Conservation (phyloP, 64 coral and sea anemone genomes). For the Pachyseris speciosa region DNA sequence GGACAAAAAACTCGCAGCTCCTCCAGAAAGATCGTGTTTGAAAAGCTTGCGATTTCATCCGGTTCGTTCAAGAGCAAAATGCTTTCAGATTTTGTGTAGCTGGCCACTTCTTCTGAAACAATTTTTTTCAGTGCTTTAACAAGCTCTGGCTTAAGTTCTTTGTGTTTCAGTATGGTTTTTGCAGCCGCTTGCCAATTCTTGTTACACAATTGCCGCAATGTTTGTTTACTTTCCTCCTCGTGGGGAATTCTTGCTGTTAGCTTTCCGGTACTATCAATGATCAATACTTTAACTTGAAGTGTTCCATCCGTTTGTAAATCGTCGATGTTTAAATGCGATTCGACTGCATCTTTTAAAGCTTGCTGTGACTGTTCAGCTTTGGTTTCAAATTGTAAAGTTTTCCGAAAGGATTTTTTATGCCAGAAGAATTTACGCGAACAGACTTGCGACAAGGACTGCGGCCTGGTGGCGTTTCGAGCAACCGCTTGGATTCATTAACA, state of each 20-base stretch:
- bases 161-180: conserved; percentile 35
- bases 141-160: conserved; percentile 14
- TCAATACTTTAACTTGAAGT: conserved; percentile 16
- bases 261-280: background rate
- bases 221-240: conserved; percentile 19
- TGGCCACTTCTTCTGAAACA: conserved; percentile 18
- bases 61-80: conserved; percentile 54
- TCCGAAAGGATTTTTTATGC: background rate
- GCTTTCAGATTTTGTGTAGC: conserved; percentile 20
- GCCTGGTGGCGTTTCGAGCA: conserved; percentile 46
- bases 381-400: conserved; percentile 32
- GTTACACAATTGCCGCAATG: conserved; percentile 9
- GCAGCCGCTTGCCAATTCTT: conserved; percentile 45
- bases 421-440: conserved; percentile 39
- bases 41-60: conserved; percentile 17
- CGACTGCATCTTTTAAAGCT: background rate
- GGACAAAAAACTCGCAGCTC: conserved; percentile 58
- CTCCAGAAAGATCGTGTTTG: conserved; percentile 46
- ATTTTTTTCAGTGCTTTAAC: background rate
- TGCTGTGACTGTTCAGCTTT: background rate
- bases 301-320: background rate
- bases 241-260: conserved; percentile 9
- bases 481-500: too few relatives aligned
- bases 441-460: conserved; percentile 50
- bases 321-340: background rate